Percentiles rank a stretch among this genome's conserved stretches.
phyloP scores from a whole-genome alignment of 2,888 invertebrate species.

The Oligia fasciuncula region DNA sequence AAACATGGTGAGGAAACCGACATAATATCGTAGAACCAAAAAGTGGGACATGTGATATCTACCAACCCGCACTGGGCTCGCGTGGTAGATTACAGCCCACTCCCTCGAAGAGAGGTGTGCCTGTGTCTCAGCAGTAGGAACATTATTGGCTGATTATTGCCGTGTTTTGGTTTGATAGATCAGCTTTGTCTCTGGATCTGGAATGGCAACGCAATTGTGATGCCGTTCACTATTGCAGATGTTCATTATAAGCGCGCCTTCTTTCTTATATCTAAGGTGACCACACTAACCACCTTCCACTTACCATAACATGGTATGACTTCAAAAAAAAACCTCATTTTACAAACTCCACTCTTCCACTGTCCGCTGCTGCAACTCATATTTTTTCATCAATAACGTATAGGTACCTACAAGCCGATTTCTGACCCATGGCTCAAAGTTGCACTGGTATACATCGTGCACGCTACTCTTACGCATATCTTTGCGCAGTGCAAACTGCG shows the following conservation, averaged over 20 bases:
- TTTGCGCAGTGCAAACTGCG: slow-evolving; percentile 23
- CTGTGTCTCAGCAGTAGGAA: too few relatives aligned
- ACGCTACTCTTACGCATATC: background rate
- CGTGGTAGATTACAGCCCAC: too few relatives aligned
- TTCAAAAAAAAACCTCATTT: too few relatives aligned
- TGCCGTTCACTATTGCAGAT: background rate
- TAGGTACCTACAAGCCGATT: background rate
- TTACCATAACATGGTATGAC: too few relatives aligned
- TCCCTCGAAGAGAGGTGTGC: too few relatives aligned
- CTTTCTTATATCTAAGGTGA: background rate
- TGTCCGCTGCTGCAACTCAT: background rate
- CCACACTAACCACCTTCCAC: background rate
- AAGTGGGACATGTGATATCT: too few relatives aligned
- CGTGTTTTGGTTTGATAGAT: background rate
- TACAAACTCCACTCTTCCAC: too few relatives aligned
- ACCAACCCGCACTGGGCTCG: too few relatives aligned
- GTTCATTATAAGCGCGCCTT: background rate
- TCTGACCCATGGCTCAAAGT: slow-evolving; percentile 1
- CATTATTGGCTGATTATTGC: too few relatives aligned
- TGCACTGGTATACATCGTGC: background rate
- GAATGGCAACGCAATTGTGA: background rate
- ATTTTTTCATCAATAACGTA: background rate
- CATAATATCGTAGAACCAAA: too few relatives aligned
- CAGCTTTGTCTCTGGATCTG: background rate
- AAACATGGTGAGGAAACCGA: too few relatives aligned